A percentile compares a stretch with the other conserved stretches of the same genome.
Conservation (phyloP, 2,888 invertebrate species). For the Zygothrica quintamaculata region DNA sequence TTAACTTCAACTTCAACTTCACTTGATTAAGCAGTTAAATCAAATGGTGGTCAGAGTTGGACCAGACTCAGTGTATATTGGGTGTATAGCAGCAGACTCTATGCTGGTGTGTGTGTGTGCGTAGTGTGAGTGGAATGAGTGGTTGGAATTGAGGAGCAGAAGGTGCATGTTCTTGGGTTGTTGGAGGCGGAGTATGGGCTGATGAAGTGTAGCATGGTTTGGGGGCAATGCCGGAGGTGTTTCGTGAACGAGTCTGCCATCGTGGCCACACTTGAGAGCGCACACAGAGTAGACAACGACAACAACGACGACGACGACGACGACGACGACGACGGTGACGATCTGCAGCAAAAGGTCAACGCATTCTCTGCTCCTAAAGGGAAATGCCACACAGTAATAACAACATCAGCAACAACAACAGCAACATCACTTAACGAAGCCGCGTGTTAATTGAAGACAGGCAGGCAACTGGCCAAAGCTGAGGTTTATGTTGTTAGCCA, state of each 20-base stretch:
- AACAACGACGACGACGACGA: too few species aligned
- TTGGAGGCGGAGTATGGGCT: background rate
- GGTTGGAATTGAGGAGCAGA: too few species aligned
- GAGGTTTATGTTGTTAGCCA: constrained; percentile 61
- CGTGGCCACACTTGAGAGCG: constrained; percentile 73
- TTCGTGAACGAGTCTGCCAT: constrained; percentile 62
- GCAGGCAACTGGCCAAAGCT: constrained; percentile 69
- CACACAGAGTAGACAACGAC: constrained; percentile 61
- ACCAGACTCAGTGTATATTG: background rate
- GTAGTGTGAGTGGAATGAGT: too few species aligned
- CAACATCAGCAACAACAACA: constrained; percentile 26
- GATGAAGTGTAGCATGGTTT: background rate
- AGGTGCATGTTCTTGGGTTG: too few species aligned
- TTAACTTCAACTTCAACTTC: constrained; percentile 54
- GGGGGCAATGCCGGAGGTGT: constrained; percentile 56
- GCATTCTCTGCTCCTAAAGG: constrained; percentile 69
- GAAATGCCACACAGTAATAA: constrained; percentile 73
- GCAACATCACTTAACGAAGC: constrained; percentile 71
- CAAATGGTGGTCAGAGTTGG: constrained; percentile 49
- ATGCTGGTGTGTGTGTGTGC: too few species aligned
- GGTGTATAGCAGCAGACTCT: background rate
- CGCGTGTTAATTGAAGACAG: constrained; percentile 81
- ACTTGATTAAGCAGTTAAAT: constrained; percentile 77
- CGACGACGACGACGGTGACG: too few species aligned
- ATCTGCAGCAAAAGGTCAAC: constrained; percentile 66